These are phyloP conservation scores for Lasioglossum villosulum DNA, from an alignment of 2,888 invertebrate species.

Conservation along the genomic window DNA sequence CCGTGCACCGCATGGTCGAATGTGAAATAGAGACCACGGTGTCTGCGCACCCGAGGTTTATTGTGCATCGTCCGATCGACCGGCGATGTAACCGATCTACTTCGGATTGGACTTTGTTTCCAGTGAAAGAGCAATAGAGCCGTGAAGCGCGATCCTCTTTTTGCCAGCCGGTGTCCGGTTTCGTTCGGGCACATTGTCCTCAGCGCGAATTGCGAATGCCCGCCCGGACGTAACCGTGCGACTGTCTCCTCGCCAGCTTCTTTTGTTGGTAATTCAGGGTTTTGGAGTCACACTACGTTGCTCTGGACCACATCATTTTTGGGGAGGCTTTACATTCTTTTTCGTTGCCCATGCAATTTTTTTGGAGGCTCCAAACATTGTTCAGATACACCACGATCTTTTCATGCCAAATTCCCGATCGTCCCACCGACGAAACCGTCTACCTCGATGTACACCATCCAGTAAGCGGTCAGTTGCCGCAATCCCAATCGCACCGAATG, in stretches of 20 bases:
- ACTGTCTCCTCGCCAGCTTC: background rate
- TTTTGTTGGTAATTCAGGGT: background rate
- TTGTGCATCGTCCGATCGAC: background rate
- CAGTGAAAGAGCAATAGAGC: conserved; percentile 2
- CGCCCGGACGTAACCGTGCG: background rate
- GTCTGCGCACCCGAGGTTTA: conserved; percentile 10
- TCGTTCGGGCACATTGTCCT: background rate
- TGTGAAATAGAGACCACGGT: background rate
- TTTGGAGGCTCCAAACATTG: background rate
- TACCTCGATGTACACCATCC: background rate
- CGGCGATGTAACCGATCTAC: conserved; percentile 1
- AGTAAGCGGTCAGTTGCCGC: background rate
- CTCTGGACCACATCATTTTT: background rate
- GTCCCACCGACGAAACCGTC: background rate
- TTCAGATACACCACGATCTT: background rate
- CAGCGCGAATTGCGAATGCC: background rate
- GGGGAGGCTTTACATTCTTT: background rate
- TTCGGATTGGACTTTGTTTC: conserved; percentile 20
- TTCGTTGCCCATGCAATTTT: background rate
- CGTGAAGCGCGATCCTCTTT: background rate
- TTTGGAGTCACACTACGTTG: background rate
- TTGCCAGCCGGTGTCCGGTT: background rate
- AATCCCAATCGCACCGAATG: background rate
- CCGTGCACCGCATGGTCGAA: background rate
- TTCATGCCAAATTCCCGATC: background rate